Conservation (phyloP, 2,888 invertebrate species). For the Drosophila histrio region DNA sequence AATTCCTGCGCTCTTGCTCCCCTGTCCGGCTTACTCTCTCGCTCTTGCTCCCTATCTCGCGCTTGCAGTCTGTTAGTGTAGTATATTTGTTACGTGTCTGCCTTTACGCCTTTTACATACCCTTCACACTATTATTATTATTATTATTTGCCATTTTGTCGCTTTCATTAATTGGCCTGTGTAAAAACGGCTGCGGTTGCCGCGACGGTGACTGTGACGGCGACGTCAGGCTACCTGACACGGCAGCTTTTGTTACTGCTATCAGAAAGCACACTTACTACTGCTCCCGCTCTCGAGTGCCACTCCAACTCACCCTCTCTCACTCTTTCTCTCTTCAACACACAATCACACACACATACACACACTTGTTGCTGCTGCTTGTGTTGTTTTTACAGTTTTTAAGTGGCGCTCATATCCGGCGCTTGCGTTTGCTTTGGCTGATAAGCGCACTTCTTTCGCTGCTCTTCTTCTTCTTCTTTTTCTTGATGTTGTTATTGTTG, state of each 20-base stretch:
- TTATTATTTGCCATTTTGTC: constrained; percentile 74
- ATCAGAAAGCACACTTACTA: constrained; percentile 45
- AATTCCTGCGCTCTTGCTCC: constrained; percentile 20
- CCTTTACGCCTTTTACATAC: constrained; percentile 63
- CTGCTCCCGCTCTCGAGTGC: constrained; percentile 25
- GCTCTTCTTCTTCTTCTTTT: constrained; percentile 4
- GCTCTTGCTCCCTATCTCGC: neutral
- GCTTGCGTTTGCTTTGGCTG: constrained; percentile 67
- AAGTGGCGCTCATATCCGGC: constrained; percentile 81
- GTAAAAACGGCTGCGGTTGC: constrained; percentile 49
- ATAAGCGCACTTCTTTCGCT: constrained; percentile 69
- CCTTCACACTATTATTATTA: constrained; percentile 64
- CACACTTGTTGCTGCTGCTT: constrained; percentile 66
- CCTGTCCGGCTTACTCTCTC: constrained; percentile 1
- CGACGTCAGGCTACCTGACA: constrained; percentile 59
- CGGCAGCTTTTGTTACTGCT: constrained; percentile 58
- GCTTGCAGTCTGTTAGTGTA: constrained; percentile 8
- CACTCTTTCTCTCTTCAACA: constrained; percentile 5
- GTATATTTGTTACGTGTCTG: constrained; percentile 46
- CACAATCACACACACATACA: constrained; percentile 23
- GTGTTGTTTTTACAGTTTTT: constrained; percentile 76
- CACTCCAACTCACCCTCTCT: constrained; percentile 13
- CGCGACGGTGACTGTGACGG: constrained; percentile 16
- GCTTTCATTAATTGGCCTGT: constrained; percentile 73
- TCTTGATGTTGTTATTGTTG: neutral